These are phyloP conservation scores for Amorpha juglandis DNA, from an alignment of 2,888 invertebrate genomes.

Conservation along the genomic window DNA sequence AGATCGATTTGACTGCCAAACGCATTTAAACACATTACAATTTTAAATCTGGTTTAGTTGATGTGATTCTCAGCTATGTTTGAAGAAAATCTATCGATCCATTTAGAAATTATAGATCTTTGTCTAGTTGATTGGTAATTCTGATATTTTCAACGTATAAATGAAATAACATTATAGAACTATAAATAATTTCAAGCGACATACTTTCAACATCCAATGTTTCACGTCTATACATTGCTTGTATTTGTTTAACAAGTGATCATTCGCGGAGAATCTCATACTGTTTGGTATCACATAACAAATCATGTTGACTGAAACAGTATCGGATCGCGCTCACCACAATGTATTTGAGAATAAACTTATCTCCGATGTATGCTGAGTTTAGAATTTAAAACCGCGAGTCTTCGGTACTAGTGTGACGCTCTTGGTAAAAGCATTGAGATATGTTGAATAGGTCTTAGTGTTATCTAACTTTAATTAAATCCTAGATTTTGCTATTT, in stretches of 20 bases:
- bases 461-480: too few species aligned
- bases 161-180: not conserved
- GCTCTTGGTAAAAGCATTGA: not conserved
- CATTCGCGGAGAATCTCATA: not conserved
- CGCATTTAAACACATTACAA: too few species aligned
- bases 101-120: too few species aligned
- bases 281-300: conserved; percentile 19
- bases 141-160: too few species aligned
- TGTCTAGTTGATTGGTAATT: too few species aligned
- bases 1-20: too few species aligned
- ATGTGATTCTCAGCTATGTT: too few species aligned
- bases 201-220: too few species aligned
- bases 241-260: conserved; percentile 10
- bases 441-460: not conserved
- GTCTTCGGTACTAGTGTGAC: not conserved
- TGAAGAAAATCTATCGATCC: too few species aligned
- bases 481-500: too few species aligned
- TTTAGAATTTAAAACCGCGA: conserved; percentile 10
- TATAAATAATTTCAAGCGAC: not conserved
- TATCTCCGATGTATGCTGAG: conserved; percentile 14
- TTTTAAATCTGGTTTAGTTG: too few species aligned
- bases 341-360: conserved; percentile 20
- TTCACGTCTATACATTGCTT: not conserved
- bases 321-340: conserved; percentile 29
- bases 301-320: conserved; percentile 34